Conservation (phyloP, 2,888 invertebrate genomes). For the Mythimna loreyi region DNA sequence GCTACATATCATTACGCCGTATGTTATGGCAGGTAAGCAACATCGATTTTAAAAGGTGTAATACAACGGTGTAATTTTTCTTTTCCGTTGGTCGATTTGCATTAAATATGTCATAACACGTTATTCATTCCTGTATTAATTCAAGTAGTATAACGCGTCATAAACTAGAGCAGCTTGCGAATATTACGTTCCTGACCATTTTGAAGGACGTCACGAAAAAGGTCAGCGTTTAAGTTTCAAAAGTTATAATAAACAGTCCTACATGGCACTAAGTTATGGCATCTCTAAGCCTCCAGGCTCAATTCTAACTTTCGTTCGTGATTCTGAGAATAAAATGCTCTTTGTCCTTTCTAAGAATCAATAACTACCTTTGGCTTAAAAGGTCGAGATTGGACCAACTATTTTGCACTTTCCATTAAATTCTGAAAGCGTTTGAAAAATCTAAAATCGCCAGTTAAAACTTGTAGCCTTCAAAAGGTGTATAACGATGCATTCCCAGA, state of each 20-base stretch:
- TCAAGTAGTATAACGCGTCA: too few species aligned
- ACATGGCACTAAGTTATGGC: too few species aligned
- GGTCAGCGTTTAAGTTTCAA: neutral
- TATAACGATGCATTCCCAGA: conserved; percentile 6
- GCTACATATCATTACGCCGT: too few species aligned
- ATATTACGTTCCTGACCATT: neutral
- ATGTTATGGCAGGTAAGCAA: too few species aligned
- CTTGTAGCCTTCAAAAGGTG: neutral
- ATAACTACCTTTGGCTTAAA: neutral
- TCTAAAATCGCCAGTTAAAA: neutral
- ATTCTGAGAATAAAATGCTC: neutral
- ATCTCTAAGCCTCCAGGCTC: neutral
- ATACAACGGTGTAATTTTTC: too few species aligned
- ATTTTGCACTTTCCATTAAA: neutral
- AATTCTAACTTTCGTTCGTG: conserved; percentile 1
- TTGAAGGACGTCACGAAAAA: neutral
- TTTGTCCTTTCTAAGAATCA: neutral
- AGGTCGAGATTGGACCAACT: neutral
- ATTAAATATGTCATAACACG: too few species aligned
- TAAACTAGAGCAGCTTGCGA: neutral
- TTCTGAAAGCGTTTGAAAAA: neutral
- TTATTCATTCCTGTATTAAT: too few species aligned
- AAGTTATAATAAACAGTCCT: neutral
- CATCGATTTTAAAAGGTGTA: too few species aligned
- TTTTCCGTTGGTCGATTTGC: too few species aligned